Percentiles rank a stretch among this genome's conserved stretches.
Evolutionary conservation across 2,113 vertebrate genomes (phyloP).

Genomic region (Machaerirhynchus nigripectus): DNA sequence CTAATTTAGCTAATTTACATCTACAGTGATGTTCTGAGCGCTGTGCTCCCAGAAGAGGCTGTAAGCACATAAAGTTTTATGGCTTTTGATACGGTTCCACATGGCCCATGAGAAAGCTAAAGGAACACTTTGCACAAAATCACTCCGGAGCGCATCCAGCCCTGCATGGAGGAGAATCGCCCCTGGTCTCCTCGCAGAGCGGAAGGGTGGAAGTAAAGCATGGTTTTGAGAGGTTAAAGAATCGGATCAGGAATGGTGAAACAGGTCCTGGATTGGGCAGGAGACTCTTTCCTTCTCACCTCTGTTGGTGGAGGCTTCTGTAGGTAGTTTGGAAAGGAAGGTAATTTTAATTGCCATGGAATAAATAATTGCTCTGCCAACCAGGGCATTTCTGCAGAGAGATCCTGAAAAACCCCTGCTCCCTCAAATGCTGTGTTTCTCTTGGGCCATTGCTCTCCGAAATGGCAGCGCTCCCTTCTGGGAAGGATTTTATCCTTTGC

Average conservation of each 20-base stretch:
- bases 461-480: background rate
- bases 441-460: background rate
- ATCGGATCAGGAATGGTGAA: background rate
- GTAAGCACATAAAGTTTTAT: slow-evolving; percentile 7
- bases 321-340: background rate
- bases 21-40: background rate
- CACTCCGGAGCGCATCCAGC: background rate
- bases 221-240: background rate
- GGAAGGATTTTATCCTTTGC: background rate
- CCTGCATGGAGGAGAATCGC: rapidly evolving
- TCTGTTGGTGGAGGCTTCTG: background rate
- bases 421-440: background rate
- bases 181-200: background rate
- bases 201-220: background rate
- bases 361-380: background rate
- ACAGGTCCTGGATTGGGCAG: background rate
- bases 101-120: background rate
- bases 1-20: background rate
- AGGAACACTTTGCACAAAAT: background rate
- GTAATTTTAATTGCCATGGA: background rate
- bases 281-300: background rate
- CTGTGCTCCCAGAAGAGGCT: background rate
- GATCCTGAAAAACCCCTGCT: background rate
- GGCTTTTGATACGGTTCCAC: background rate
- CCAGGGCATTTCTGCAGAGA: background rate